Percentiles rank a stretch among this genome's conserved stretches.
Evolutionary conservation across 2,888 invertebrate species (phyloP).

Genomic region (Theristus sp.): DNA sequence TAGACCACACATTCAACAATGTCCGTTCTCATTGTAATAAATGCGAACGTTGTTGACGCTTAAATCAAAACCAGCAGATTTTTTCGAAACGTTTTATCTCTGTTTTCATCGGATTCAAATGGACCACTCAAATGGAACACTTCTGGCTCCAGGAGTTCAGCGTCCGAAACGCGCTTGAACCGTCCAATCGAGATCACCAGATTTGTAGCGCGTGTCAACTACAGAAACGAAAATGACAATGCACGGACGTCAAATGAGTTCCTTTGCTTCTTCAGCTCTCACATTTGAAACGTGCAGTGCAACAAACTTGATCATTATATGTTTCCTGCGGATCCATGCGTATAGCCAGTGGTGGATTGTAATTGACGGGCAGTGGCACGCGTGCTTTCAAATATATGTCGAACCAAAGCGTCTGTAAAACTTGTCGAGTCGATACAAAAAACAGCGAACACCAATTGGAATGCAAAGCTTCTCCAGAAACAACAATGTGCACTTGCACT

Average conservation of each 20-base stretch:
- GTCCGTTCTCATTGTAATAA: too few species aligned
- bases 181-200: slow-evolving; percentile 33
- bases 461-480: background rate
- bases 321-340: slow-evolving; percentile 51
- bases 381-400: slow-evolving; percentile 77
- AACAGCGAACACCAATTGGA: too few species aligned
- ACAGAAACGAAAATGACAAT: too few species aligned
- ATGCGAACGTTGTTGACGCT: too few species aligned
- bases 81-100: slow-evolving; percentile 55
- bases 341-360: slow-evolving; percentile 72
- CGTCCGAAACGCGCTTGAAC: slow-evolving; percentile 63
- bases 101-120: slow-evolving; percentile 67
- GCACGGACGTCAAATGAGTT: too few species aligned
- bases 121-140: too few species aligned
- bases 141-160: slow-evolving; percentile 65
- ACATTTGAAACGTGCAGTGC: too few species aligned
- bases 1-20: too few species aligned
- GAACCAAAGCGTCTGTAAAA: slow-evolving; percentile 67
- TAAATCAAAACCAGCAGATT: background rate
- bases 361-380: slow-evolving; percentile 68
- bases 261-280: too few species aligned
- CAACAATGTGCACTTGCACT: background rate
- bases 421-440: too few species aligned
- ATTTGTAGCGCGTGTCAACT: slow-evolving; percentile 60
- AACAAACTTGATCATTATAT: slow-evolving; percentile 51